Base-by-base conservation (phyloP, 2,888 invertebrate genomes). In the Caenorhabditis japonica region DNA sequence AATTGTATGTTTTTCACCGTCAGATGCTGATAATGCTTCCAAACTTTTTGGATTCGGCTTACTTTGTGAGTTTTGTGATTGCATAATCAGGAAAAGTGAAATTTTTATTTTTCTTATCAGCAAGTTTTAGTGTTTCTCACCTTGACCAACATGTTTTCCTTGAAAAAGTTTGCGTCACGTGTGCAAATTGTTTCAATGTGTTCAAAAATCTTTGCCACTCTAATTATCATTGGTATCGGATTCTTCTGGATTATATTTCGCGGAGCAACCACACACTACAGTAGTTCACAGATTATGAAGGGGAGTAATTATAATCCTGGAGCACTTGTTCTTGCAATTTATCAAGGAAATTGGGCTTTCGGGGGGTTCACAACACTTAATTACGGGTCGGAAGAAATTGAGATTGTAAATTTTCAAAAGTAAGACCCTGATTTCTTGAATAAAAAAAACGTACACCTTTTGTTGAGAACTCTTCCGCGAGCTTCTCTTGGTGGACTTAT, bases 301-400 rank as follows among this genome's bases (percentile, higher is more conserved):
- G 74, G 70, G 1, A 66, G 53, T 25, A 49, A 75, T 33, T 77
- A 52, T 47, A 68, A 53, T n/a, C 56, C 75, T 1, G 60, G 68
- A 13, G 73, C 77, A 7, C 70, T 79, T 39, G 72, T 75, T 2
- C 34, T 79, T 19, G 77, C 77, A 3, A 75, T 80, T 53, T 80
- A 80, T 64, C 75, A 74, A 52, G 80, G 80, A 3, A 78, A 74
- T 47, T 80, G 80, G 80, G 80, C 80, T 5, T 80, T 70, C 46
- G 78, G 76, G 23, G 80, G 80, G 10, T 80, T 76, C 23, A 73
- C 76, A 0, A 80, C 80, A n/a, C 55, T 80, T 21, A 80, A 80
- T 58, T 80, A 73, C 44, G 80, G 80, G 3, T 72, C 80, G 0
- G 80, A 80, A 43, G 80, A 80, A 33, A 74, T 80, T 19, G 60